Evolutionary conservation across 2,888 invertebrate species (phyloP).

Genomic region (Adela reaumurella): DNA sequence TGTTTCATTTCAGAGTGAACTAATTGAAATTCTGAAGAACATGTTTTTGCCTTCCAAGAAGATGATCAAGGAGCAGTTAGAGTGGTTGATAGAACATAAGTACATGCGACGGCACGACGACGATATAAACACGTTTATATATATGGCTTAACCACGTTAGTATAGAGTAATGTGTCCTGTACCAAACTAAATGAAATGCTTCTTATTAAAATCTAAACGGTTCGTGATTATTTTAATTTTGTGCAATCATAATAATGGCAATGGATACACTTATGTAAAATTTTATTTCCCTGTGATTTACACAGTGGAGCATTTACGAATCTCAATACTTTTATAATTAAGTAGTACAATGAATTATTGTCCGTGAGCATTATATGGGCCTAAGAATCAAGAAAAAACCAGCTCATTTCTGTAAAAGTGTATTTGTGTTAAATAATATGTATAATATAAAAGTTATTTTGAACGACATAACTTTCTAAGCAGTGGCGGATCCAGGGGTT

Average conservation of each 20-base stretch:
- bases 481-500: too few relatives aligned
- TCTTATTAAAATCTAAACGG: too few relatives aligned
- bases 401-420: background rate
- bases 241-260: too few relatives aligned
- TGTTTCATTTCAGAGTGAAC: slow-evolving; percentile 66
- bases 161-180: background rate
- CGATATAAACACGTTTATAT: slow-evolving; percentile 96
- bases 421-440: background rate
- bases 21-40: slow-evolving; percentile 96
- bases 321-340: too few relatives aligned
- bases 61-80: slow-evolving; percentile 99
- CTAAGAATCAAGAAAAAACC: background rate
- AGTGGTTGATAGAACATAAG: slow-evolving; percentile 99
- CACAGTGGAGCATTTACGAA: too few relatives aligned
- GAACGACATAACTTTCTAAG: background rate
- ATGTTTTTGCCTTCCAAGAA: slow-evolving; percentile 99
- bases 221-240: too few relatives aligned
- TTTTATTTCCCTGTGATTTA: too few relatives aligned
- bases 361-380: too few relatives aligned
- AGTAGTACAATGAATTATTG: too few relatives aligned
- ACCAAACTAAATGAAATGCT: too few relatives aligned
- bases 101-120: slow-evolving; percentile 96
- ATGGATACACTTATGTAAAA: too few relatives aligned
- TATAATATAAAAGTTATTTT: background rate
- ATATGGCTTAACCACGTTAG: slow-evolving; percentile 73